Evolutionary conservation across 2,888 invertebrate genomes (phyloP).

Genomic region (Dendrolimus pini): DNA sequence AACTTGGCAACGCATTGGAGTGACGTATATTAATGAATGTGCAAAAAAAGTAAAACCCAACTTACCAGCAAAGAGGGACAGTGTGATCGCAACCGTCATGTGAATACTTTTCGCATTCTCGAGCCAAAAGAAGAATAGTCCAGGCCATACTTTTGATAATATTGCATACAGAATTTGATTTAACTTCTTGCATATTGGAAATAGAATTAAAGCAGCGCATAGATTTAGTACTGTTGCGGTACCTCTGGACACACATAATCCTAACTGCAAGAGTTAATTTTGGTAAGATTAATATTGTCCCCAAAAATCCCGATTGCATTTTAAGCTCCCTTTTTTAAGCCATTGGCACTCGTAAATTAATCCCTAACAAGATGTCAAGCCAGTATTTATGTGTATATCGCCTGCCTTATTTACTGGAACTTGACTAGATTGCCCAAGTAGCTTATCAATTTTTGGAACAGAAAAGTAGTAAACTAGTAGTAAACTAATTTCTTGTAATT

Average conservation of each 20-base stretch:
- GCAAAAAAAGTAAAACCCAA: slow-evolving; percentile 5
- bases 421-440: no score
- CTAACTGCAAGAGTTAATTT: slow-evolving; percentile 51
- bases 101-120: slow-evolving; percentile 72
- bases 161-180: slow-evolving; percentile 55
- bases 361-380: no score
- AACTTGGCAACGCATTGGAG: no score
- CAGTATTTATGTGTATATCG: no score
- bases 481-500: no score
- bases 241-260: slow-evolving; percentile 72
- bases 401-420: no score
- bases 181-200: slow-evolving; percentile 73
- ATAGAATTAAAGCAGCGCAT: slow-evolving; percentile 53
- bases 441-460: no score
- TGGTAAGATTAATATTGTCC: slow-evolving; percentile 2
- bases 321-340: no score
- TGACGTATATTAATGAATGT: no score
- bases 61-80: slow-evolving; percentile 68
- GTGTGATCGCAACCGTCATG: slow-evolving; percentile 67
- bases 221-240: slow-evolving; percentile 70
- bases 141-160: slow-evolving; percentile 50
- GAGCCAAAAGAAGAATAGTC: slow-evolving; percentile 63
- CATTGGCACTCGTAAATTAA: no score
- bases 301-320: no score
- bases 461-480: no score